phyloP scores from a whole-genome alignment of 2,113 vertebrate genomes.

The Atherinomorus stipes region DNA sequence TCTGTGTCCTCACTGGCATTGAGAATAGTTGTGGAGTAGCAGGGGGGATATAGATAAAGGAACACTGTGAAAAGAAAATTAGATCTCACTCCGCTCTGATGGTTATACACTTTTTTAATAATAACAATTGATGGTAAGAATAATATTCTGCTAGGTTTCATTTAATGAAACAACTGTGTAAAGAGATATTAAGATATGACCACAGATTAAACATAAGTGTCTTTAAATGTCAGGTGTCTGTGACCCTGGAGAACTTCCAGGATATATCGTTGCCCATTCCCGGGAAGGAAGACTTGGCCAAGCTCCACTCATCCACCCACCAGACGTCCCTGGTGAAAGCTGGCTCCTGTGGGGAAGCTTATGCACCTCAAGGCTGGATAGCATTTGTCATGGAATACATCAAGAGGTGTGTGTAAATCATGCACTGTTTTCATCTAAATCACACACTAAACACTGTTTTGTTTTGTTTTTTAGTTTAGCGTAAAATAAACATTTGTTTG shows the following conservation, averaged over 20 bases:
- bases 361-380: conserved; percentile 97
- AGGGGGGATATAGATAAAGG: too few species aligned
- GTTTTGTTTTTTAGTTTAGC: background rate
- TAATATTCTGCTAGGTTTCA: background rate
- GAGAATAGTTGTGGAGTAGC: background rate
- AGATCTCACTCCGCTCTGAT: background rate
- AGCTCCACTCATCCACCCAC: conserved; percentile 95
- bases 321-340: conserved; percentile 94
- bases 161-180: background rate
- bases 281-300: conserved; percentile 98
- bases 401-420: conserved; percentile 86
- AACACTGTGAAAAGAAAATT: background rate
- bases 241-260: conserved; percentile 98
- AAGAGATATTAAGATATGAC: background rate
- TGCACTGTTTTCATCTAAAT: background rate
- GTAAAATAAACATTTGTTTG: background rate
- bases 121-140: background rate
- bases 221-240: conserved; percentile 85
- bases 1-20: background rate
- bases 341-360: conserved; percentile 95
- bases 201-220: background rate
- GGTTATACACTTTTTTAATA: background rate
- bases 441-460: background rate
- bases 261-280: conserved; percentile 98
- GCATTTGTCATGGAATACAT: conserved; percentile 98